A percentile compares a stretch with the other conserved stretches of the same genome.
Conservation (phyloP, 2,888 invertebrate genomes). For the Ferdinandea cuprea region DNA sequence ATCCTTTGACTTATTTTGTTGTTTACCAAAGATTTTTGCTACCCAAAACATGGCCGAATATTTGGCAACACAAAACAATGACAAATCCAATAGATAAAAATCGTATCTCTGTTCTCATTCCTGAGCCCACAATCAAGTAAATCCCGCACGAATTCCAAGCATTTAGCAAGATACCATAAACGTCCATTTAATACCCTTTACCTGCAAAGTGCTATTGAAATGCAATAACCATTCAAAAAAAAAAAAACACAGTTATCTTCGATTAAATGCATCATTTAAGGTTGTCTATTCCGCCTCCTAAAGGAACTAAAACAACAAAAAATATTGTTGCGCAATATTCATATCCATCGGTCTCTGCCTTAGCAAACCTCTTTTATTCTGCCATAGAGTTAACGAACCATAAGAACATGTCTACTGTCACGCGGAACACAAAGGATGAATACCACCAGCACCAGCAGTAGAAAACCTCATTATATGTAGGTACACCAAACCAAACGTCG, state of each 20-base stretch:
- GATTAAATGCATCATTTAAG: constrained; percentile 46
- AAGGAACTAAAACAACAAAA: too few relatives aligned
- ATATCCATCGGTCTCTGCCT: constrained; percentile 16
- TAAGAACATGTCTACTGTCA: constrained; percentile 69
- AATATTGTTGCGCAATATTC: constrained; percentile 51
- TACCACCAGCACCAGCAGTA: constrained; percentile 18
- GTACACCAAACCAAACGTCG: constrained; percentile 12
- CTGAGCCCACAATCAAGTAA: too few relatives aligned
- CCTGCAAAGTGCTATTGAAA: constrained; percentile 5
- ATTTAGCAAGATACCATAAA: not conserved
- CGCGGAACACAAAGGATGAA: constrained; percentile 69
- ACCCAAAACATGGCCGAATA: too few relatives aligned
- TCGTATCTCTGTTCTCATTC: too few relatives aligned
- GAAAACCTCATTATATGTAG: constrained; percentile 65
- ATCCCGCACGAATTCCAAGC: not conserved
- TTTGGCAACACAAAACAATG: too few relatives aligned
- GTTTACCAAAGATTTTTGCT: too few relatives aligned
- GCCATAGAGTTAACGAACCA: constrained; percentile 41
- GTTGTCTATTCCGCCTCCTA: constrained; percentile 43
- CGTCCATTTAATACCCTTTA: constrained; percentile 31
- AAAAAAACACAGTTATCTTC: constrained; percentile 30
- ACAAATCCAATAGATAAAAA: too few relatives aligned
- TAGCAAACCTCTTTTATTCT: constrained; percentile 25
- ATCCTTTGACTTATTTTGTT: too few relatives aligned
- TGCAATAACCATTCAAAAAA: constrained; percentile 47